Conservation (phyloP, 2,888 invertebrate species). For the Cotesia congregata region DNA sequence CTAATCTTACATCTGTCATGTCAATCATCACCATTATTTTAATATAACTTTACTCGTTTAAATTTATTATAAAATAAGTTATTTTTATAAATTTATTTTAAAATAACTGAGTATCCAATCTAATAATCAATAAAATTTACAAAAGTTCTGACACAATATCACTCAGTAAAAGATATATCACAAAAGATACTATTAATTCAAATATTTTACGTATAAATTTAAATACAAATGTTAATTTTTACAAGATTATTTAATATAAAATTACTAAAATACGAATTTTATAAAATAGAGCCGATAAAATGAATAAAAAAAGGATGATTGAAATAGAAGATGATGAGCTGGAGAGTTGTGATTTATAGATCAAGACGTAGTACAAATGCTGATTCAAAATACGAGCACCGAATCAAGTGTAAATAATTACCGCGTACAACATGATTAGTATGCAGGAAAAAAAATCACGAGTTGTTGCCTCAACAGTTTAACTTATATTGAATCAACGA, state of each 20-base stretch:
- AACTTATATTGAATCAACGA: constrained; percentile 20
- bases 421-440: not conserved
- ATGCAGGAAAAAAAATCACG: constrained; percentile 2
- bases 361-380: constrained; percentile 1
- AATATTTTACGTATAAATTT: not conserved
- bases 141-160: not conserved
- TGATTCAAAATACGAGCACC: constrained; percentile 4
- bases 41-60: not conserved
- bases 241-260: not conserved
- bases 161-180: not conserved
- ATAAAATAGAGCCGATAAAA: not conserved
- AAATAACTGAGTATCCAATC: not conserved
- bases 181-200: not conserved
- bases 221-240: not conserved
- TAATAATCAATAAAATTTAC: not conserved
- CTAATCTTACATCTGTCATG: constrained; percentile 64
- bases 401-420: constrained; percentile 11
- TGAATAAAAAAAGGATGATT: not conserved
- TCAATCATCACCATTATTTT: constrained; percentile 68
- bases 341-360: not conserved
- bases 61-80: not conserved
- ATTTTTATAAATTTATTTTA: not conserved
- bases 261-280: not conserved
- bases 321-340: not conserved
- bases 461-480: constrained; percentile 18